phyloP scores from a whole-genome alignment of 2,113 vertebrate genomes.

The Brachionichthys hirsutus region DNA sequence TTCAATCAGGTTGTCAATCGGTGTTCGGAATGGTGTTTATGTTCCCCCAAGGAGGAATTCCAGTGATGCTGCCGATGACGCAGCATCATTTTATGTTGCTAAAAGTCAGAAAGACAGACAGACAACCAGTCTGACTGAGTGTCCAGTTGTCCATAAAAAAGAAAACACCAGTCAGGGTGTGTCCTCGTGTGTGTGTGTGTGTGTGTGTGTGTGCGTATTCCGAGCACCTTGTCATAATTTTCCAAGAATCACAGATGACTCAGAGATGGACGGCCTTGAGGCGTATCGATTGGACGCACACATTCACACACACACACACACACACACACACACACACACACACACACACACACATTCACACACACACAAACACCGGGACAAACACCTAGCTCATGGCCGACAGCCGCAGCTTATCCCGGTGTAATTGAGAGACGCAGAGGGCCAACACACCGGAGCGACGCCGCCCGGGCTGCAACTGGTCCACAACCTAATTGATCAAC shows the following conservation, averaged over 20 bases:
- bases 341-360: slow-evolving; percentile 11
- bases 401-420: slow-evolving; percentile 34
- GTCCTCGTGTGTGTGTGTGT: neutral
- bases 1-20: too few species aligned
- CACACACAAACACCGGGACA: slow-evolving; percentile 12
- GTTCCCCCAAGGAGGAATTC: neutral
- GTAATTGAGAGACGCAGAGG: slow-evolving; percentile 47
- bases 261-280: slow-evolving; percentile 51
- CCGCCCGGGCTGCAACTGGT: slow-evolving; percentile 17
- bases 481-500: slow-evolving; percentile 30
- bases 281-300: slow-evolving; percentile 51
- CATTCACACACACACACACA: slow-evolving; percentile 19
- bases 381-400: slow-evolving; percentile 20
- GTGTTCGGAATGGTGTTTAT: neutral
- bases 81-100: neutral
- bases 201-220: slow-evolving; percentile 24
- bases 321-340: slow-evolving; percentile 20
- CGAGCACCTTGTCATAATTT: slow-evolving; percentile 46
- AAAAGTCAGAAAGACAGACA: too few species aligned
- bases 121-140: too few species aligned
- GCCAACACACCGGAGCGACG: slow-evolving; percentile 29
- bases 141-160: too few species aligned
- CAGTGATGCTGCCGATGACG: neutral
- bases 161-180: neutral
- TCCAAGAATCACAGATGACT: slow-evolving; percentile 59